Evolutionary conservation across 1,140 invertebrate species (phyloP).

Genomic region (Mercenaria mercenaria): DNA sequence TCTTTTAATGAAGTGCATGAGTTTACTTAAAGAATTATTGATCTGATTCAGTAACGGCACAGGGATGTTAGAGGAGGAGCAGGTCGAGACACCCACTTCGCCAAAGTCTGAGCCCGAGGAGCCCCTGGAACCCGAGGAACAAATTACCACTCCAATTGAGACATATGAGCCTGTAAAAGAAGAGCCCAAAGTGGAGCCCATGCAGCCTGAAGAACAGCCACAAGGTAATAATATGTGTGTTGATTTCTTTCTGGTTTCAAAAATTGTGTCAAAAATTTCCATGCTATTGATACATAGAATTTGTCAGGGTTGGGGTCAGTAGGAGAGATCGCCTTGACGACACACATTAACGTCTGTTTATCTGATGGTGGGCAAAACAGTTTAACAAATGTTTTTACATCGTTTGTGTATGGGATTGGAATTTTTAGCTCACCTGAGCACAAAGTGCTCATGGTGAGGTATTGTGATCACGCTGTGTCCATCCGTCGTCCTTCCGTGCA

Average conservation of each 20-base stretch:
- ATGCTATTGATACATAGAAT: neutral
- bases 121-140: conserved; percentile 52
- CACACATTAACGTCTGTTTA: too few relatives aligned
- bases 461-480: too few relatives aligned
- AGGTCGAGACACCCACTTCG: conserved; percentile 42
- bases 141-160: conserved; percentile 29
- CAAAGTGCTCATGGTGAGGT: too few relatives aligned
- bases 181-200: conserved; percentile 49
- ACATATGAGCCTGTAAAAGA: conserved; percentile 38
- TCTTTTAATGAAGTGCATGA: too few relatives aligned
- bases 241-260: neutral
- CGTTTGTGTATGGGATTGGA: too few relatives aligned
- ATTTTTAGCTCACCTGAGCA: too few relatives aligned
- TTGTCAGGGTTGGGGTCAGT: neutral
- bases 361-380: too few relatives aligned
- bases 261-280: neutral
- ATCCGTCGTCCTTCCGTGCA: too few relatives aligned
- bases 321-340: too few relatives aligned
- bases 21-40: too few relatives aligned
- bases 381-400: too few relatives aligned
- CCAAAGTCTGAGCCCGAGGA: conserved; percentile 68
- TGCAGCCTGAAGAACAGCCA: conserved; percentile 58
- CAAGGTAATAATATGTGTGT: conserved; percentile 19
- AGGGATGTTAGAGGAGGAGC: conserved; percentile 58
- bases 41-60: conserved; percentile 57